Evolutionary conservation across 2,888 invertebrate species (phyloP), one percentile per base, ranked within the genome.

Genomic region (Tortrix viridana): DNA sequence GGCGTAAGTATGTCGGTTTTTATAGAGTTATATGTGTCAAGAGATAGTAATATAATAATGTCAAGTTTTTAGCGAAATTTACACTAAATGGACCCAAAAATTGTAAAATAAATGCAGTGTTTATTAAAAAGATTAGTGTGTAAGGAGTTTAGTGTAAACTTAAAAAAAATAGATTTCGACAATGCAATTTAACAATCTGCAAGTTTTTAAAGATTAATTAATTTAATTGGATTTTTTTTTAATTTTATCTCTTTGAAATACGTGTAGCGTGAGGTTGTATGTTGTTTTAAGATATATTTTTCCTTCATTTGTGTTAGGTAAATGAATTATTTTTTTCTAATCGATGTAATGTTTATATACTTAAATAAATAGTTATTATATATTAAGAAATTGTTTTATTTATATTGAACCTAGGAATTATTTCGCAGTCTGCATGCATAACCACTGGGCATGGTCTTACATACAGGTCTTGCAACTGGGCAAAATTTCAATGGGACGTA

Each of bases 321-420:
- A 90, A 88, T 89, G 82, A 89, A 89, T 86, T 86, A 85, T 86
- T 87, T 88, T 69, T 89, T 90, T 89, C 89, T 85, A 87, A 85
- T 90, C 81, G 80, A 89, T 91, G 89, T 91, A 88, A 89, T 89
- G 91, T 92, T 91, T 91, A 89, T 91, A 91, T 89, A 91, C 86
- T 88, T 91, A 90, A 86, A 89, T 91, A 90, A 88, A 92, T 92
- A 92, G 91, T 92, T 92, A 92, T 90, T 89, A 90, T 91, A 89
- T 90, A 90, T 89, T 89, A 77, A 85, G 82, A 71, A 70, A 71
- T 88, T 57, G 89, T 90, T 89, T 89, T 81, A 89, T 89, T 89
- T 75, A 22, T 26, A 19, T 12, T 9, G 32, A 5, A 19, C 32
- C 18, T 37, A 7, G 0, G 14, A 47, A 47, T 20, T 44, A 3